Evolutionary conservation across 1,140 invertebrate species (phyloP).

Genomic region (Euschistus heros): DNA sequence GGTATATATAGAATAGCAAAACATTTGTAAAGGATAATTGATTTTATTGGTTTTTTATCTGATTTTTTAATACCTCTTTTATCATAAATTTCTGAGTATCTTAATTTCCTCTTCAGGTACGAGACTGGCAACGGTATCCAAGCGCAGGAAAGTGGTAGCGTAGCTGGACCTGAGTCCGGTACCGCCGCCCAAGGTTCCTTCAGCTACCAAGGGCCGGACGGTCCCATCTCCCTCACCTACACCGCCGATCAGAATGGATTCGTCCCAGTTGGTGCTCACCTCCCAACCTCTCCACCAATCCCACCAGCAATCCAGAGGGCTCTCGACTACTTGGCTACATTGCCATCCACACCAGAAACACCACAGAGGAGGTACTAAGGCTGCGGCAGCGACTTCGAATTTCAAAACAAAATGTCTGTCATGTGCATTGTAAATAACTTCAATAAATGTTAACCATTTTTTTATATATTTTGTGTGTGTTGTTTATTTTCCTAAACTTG

Average conservation of each 20-base stretch:
- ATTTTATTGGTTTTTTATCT: too few relatives aligned
- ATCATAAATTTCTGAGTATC: too few relatives aligned
- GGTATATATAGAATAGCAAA: too few relatives aligned
- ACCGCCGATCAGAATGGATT: conserved; percentile 61
- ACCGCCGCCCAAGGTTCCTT: conserved; percentile 58
- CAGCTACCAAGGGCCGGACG: conserved; percentile 62
- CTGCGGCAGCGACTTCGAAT: too few relatives aligned
- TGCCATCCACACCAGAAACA: conserved; percentile 11
- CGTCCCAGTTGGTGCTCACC: conserved; percentile 43
- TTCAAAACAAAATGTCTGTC: too few relatives aligned
- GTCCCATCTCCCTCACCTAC: conserved; percentile 56
- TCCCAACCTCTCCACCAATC: conserved; percentile 53
- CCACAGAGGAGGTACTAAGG: conserved; percentile 8
- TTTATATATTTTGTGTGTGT: too few relatives aligned
- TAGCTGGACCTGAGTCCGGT: conserved; percentile 48
- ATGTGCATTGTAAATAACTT: too few relatives aligned
- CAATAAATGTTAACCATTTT: too few relatives aligned
- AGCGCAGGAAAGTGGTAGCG: conserved; percentile 67
- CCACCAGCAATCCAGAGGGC: conserved; percentile 49
- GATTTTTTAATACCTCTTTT: too few relatives aligned
- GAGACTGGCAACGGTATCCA: conserved; percentile 77
- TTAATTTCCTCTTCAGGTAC: conserved; percentile 42
- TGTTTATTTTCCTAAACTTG: too few relatives aligned
- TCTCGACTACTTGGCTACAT: conserved; percentile 33
- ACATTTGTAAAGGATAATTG: too few relatives aligned